Percentiles rank a stretch among this genome's conserved stretches.
Conservation (phyloP, 2,888 invertebrate genomes). For the Agonopterix arenella region DNA sequence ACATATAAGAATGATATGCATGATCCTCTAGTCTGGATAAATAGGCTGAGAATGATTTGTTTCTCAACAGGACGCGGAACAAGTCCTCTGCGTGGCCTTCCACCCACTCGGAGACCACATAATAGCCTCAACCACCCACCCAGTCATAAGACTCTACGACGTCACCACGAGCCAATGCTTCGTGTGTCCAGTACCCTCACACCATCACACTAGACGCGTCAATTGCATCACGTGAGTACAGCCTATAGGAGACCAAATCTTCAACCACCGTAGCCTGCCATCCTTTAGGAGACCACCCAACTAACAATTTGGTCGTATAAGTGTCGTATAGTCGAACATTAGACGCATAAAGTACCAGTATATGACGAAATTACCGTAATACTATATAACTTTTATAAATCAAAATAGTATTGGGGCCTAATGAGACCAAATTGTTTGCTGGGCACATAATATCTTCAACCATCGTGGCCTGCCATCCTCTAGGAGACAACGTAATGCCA, state of each 20-base stretch:
- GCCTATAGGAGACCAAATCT: neutral
- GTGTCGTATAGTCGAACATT: too few species aligned
- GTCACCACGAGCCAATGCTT: slow-evolving; percentile 97
- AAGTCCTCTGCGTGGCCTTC: slow-evolving; percentile 92
- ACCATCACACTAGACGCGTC: slow-evolving; percentile 87
- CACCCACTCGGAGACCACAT: slow-evolving; percentile 97
- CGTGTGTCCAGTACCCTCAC: slow-evolving; percentile 92
- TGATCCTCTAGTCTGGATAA: too few species aligned
- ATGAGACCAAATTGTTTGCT: too few species aligned
- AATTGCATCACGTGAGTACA: slow-evolving; percentile 82
- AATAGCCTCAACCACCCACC: slow-evolving; percentile 95
- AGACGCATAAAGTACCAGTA: too few species aligned
- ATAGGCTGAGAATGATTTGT: too few species aligned
- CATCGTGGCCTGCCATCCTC: slow-evolving; percentile 83
- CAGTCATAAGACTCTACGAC: slow-evolving; percentile 93
- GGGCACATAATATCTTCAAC: slow-evolving; percentile 96
- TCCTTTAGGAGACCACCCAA: slow-evolving; percentile 87
- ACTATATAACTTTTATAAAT: too few species aligned
- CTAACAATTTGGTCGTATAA: too few species aligned
- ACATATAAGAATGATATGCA: too few species aligned
- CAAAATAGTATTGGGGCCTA: too few species aligned
- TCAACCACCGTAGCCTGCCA: slow-evolving; percentile 83
- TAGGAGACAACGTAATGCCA: neutral
- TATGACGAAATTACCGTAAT: too few species aligned
- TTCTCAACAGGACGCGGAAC: slow-evolving; percentile 87